phyloP scores from a whole-genome alignment of 1,140 invertebrate species.

The roundworm (Caenorhabditis elegans) region WBcel235 BX284606.5:8455001-8455500 shows the following conservation, averaged over 20 bases:
- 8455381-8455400: neutral
- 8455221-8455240: neutral
- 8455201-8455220: neutral
- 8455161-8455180: neutral
- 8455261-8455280: neutral
- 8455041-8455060: too few relatives aligned
- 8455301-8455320: conserved; percentile 16
- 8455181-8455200: neutral
- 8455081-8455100: neutral
- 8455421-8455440: conserved; percentile 20
- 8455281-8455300: neutral
- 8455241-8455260: neutral
- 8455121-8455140: neutral
- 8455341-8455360: conserved; percentile 24
- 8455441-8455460: conserved; percentile 35
- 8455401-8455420: neutral
- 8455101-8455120: neutral
- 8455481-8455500: conserved; percentile 40
- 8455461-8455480: conserved; percentile 42
- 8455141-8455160: too few relatives aligned
- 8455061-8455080: neutral
- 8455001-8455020: neutral
- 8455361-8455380: conserved; percentile 20
- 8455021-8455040: neutral
- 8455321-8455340: neutral